Evolutionary conservation across 2,888 invertebrate genomes (phyloP).

Genomic region (Drosophila villosipedis): DNA sequence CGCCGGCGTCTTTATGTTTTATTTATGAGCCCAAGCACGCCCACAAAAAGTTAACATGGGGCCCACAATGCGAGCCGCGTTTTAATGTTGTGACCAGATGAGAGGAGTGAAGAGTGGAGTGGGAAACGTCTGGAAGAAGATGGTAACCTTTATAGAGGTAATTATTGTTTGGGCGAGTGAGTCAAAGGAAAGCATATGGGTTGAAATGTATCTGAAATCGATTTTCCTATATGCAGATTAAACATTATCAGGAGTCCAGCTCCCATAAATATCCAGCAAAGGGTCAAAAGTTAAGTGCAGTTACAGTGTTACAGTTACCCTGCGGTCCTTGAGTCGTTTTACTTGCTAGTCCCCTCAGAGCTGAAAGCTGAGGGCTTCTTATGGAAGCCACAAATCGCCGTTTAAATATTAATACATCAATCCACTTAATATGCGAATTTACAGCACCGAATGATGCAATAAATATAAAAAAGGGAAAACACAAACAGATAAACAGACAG

Average conservation of each 20-base stretch:
- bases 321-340: slow-evolving; percentile 36
- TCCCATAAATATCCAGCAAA: slow-evolving; percentile 56
- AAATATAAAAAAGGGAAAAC: slow-evolving; percentile 70
- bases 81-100: slow-evolving; percentile 63
- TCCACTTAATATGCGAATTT: slow-evolving; percentile 83
- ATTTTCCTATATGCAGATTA: slow-evolving; percentile 61
- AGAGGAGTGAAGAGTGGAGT: slow-evolving; percentile 2
- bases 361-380: slow-evolving; percentile 30
- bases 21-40: slow-evolving; percentile 72
- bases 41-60: slow-evolving; percentile 61
- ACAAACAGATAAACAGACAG: slow-evolving; percentile 12
- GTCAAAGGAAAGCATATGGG: slow-evolving; percentile 23
- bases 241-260: slow-evolving; percentile 50
- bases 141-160: slow-evolving; percentile 53
- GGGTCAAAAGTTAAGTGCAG: slow-evolving; percentile 62
- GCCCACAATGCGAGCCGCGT: slow-evolving; percentile 63
- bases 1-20: slow-evolving; percentile 77
- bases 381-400: slow-evolving; percentile 81
- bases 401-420: slow-evolving; percentile 85
- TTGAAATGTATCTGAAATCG: slow-evolving; percentile 41
- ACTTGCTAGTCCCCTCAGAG: slow-evolving; percentile 19
- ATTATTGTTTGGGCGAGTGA: slow-evolving; percentile 30
- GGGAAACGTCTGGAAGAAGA: slow-evolving; percentile 17
- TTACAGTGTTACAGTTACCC: slow-evolving; percentile 22
- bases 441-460: slow-evolving; percentile 76